Percentiles rank a stretch among this genome's conserved stretches.
These are phyloP conservation scores for Ephydatia muelleri DNA, from an alignment of 37 sponge, comb jelly and placozoan species.

Conservation along the genomic window DNA sequence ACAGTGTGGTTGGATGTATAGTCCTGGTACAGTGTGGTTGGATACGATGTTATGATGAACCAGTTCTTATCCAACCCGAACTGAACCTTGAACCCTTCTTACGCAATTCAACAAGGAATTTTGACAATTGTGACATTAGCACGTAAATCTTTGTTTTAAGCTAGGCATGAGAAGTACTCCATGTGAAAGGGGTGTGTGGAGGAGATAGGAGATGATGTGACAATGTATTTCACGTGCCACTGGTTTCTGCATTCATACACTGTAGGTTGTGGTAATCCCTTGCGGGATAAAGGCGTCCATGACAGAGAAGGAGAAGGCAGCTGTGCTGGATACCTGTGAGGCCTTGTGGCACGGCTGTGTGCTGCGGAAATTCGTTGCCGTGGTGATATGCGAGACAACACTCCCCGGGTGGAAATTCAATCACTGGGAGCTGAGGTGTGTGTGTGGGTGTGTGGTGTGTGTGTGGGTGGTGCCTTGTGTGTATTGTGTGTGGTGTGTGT, in stretches of 20 bases:
- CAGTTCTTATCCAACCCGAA: no score
- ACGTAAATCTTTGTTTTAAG: no score
- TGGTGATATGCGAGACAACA: slow-evolving; percentile 91
- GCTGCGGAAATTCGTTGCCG: slow-evolving; percentile 64
- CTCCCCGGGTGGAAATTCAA: slow-evolving; percentile 98
- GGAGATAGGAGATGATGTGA: not conserved
- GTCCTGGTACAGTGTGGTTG: no score
- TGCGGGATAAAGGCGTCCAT: slow-evolving; percentile 87
- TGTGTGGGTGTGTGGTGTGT: not conserved
- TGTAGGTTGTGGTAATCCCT: slow-evolving; percentile 86
- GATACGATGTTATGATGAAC: no score
- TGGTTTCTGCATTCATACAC: not conserved
- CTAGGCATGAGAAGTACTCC: no score
- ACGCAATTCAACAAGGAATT: no score
- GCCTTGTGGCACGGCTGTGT: slow-evolving; percentile 31
- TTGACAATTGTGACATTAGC: no score
- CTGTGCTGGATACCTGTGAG: slow-evolving; percentile 64
- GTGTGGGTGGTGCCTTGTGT: slow-evolving; percentile 14
- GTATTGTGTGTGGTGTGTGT: slow-evolving; percentile 3
- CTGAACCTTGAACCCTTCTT: no score
- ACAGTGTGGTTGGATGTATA: no score
- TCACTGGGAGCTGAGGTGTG: slow-evolving; percentile 94
- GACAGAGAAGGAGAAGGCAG: slow-evolving; percentile 41
- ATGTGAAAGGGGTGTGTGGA: not conserved
- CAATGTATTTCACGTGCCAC: no score